Conservation (phyloP, 2,113 vertebrate genomes). For the Takifugu flavidus region DNA sequence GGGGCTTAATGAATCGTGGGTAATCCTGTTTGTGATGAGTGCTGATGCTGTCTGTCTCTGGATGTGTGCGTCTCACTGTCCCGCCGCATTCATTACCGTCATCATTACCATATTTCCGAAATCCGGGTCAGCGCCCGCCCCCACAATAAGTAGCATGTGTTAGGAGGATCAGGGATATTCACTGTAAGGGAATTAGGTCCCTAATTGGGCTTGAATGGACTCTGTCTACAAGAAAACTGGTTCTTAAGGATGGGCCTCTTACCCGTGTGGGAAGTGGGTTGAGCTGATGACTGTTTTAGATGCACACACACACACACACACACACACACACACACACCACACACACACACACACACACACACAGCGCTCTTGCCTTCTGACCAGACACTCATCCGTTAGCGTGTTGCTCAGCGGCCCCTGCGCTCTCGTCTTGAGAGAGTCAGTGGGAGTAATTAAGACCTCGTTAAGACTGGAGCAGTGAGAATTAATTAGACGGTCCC, state of each 20-base stretch:
- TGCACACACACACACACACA: conserved; percentile 35
- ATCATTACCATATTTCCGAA: conserved; percentile 70
- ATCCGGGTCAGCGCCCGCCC: conserved; percentile 64
- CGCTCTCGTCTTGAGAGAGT: conserved; percentile 64
- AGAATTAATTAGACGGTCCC: conserved; percentile 60
- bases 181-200: conserved; percentile 74
- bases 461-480: conserved; percentile 60
- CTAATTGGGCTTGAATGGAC: conserved; percentile 75
- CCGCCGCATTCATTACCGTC: conserved; percentile 58
- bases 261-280: conserved; percentile 75
- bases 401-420: conserved; percentile 32
- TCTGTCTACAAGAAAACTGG: conserved; percentile 69
- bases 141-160: conserved; percentile 74
- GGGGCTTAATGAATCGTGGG: conserved; percentile 41
- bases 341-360: conserved; percentile 32
- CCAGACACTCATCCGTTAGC: conserved; percentile 47
- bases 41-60: conserved; percentile 44
- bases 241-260: conserved; percentile 72
- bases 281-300: conserved; percentile 59
- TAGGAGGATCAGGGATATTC: conserved; percentile 70
- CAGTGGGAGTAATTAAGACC: conserved; percentile 64
- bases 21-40: conserved; percentile 68
- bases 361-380: conserved; percentile 63
- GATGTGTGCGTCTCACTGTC: conserved; percentile 55
- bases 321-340: conserved; percentile 25